Conservation (phyloP, 2,113 vertebrate genomes). For the Drymodes brunneopygia region DNA sequence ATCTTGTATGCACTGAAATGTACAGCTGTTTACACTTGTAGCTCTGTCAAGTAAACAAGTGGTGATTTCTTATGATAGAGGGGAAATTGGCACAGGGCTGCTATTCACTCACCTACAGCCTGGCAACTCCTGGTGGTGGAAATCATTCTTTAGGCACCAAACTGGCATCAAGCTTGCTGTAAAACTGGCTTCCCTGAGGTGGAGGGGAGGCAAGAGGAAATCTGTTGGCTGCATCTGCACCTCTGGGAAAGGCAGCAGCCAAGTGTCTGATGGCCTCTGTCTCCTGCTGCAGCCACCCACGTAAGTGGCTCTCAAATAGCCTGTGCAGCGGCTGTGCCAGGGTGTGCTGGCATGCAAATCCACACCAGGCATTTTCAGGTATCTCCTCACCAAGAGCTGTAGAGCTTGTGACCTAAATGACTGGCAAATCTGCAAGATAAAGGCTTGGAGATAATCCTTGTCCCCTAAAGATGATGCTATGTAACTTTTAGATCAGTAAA, state of each 20-base stretch:
- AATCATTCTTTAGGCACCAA: slow-evolving; percentile 34
- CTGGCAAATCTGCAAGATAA: background rate
- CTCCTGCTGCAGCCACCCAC: background rate
- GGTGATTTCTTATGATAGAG: slow-evolving; percentile 41
- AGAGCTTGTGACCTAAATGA: background rate
- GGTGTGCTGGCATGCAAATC: background rate
- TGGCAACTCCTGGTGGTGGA: slow-evolving; percentile 33
- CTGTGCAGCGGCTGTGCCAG: background rate
- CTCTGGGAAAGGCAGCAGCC: background rate
- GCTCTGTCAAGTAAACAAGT: slow-evolving; percentile 63
- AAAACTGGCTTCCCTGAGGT: background rate
- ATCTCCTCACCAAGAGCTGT: background rate
- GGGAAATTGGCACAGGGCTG: slow-evolving; percentile 3
- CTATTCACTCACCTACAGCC: slow-evolving; percentile 19
- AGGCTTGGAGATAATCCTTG: background rate
- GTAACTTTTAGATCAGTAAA: background rate
- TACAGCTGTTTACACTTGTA: slow-evolving; percentile 63
- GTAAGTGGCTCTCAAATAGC: background rate
- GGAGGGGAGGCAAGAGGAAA: background rate
- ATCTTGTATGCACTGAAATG: slow-evolving; percentile 53
- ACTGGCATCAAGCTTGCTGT: background rate
- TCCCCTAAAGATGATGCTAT: background rate
- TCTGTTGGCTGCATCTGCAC: background rate
- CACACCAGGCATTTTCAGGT: background rate
- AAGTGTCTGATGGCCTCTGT: background rate